Evolutionary conservation across 2,888 invertebrate species (phyloP), one percentile per base, ranked within the genome.

Genomic region (Anagyrus pseudococci): DNA sequence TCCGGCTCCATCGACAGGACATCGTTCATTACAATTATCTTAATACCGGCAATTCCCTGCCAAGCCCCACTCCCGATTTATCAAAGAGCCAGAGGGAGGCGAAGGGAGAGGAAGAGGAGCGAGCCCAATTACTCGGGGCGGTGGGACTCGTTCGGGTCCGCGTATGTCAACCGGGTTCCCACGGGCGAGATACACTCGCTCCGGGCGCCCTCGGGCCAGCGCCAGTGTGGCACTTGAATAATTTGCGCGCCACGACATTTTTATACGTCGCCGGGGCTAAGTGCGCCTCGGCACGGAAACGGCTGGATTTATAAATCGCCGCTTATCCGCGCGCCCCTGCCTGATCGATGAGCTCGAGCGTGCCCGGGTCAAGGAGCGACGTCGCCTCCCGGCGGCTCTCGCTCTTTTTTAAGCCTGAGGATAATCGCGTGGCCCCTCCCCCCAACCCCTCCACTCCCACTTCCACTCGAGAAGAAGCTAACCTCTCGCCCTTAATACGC

Each of bases 261-360:
- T 64, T 64, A 52, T 57, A 54, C 52, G 52, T 56, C 47, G 43
- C 2, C 52, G 26, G 23, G 10, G 52, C 8, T 55, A 64, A 59
- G 56, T 56, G 52, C 47, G 46, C 25, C 52, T 55, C 46, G 59
- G 49, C 56, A 60, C 47, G 53, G 53, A 64, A 64, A 57, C 37
- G 46, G 25, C 41, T n/a, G 33, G 20, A 53, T 52, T 52, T 43
- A 64, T 59, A 56, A 60, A 60, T 64, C 53, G 53, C 48, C 23
- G 53, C 55, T 61, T 61, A 61, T 48, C 41, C 40, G 46, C 23
- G 10, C 25, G 48, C 13, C 13, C 20, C 22, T n/a, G 41, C 50
- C 66, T 72, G 73, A 73, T 72, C 69, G 65, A 72, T 69, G 69
- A 68, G 69, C 64, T 40, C 53, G 62, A 69, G 67, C 63, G 33